phyloP scores from a whole-genome alignment of 2,797 vertebrate species.

The Halcyon chelicuti region DNA sequence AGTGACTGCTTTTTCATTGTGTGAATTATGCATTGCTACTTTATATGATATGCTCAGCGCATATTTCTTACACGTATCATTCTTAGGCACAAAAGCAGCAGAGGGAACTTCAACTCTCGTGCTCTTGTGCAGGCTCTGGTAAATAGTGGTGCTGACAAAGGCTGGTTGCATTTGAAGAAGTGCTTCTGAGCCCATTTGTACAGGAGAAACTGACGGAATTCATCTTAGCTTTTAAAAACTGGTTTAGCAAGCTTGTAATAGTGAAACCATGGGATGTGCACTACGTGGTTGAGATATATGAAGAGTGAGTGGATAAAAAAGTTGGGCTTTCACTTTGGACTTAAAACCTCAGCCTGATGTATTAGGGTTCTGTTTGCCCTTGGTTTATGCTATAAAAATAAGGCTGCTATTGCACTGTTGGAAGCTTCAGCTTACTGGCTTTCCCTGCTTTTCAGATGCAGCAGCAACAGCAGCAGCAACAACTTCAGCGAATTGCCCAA shows the following conservation, averaged over 20 bases:
- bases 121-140: not conserved
- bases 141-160: not conserved
- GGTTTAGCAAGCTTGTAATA: not conserved
- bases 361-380: not conserved
- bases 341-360: not conserved
- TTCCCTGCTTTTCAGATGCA: slow-evolving; percentile 74
- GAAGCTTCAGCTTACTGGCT: not conserved
- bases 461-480: slow-evolving; percentile 82
- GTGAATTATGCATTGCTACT: not conserved
- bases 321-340: not conserved
- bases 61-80: not conserved
- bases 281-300: not conserved
- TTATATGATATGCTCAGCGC: not conserved
- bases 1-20: not conserved
- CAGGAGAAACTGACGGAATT: not conserved
- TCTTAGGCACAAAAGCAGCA: not conserved
- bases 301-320: not conserved
- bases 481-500: slow-evolving; percentile 72
- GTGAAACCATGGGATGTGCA: not conserved
- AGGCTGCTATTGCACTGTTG: not conserved
- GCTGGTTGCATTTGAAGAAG: not conserved
- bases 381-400: not conserved
- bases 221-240: not conserved
- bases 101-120: not conserved
- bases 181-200: not conserved